Base-by-base conservation (phyloP, 2,888 invertebrate genomes). In the Dryadula phaetusa region DNA sequence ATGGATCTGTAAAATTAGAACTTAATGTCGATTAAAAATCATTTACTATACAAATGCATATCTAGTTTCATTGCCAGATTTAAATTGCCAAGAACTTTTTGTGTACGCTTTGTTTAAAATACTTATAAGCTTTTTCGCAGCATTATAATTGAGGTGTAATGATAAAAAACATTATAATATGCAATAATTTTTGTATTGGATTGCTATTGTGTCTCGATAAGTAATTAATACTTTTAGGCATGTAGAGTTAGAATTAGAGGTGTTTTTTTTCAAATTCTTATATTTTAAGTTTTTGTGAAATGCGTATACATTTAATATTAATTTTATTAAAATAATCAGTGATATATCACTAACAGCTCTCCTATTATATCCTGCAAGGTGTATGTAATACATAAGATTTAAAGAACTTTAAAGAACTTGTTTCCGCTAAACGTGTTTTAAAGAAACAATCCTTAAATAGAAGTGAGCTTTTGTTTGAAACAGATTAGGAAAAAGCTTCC, bases 101-200 rank as follows among this genome's bases (percentile, higher is more conserved):
- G 22, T 10, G 0, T 5, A 8, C 8, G 25, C 20, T 56, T 56
- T 56, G 40, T 22, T 56, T 22, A 40, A 56, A 22, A 56, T 56
- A 40, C 22, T 22, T 40, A 22, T 40, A 2, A 25, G 25, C n/a
- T 40, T 5, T 56, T 22, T 40, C 34, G 14, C 20, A 54, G 40
- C 37, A 56, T 25, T 40, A 40, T 56, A 56, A 56, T 56, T 56
- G n/a, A 56, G 56, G 56, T 40, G 37, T 14, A 56, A 56, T 37
- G 40, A 22, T 56, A 37, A 22, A 40, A 56, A 56, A 56, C 5
- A 8, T 22, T 49, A 28, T 52, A 49, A 28, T 52, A 32, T 32
- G 10, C 16, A 22, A 56, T 40, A 56, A 22, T 56, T 56, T 4
- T 56, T 56, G 16, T 40, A 49, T 49, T 8, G 49, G 34, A 8